These are phyloP conservation scores for human (Homo sapiens) DNA, from an alignment of 2,113 vertebrate species.

Conservation along the genomic window GRCh38 chr5:35902501-35903000, in stretches of 20 bases:
- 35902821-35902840: background rate
- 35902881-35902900: background rate
- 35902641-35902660: background rate
- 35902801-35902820: background rate
- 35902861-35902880: background rate
- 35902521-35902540: background rate
- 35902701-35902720: background rate
- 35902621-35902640: background rate
- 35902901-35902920: background rate
- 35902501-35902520: conserved; percentile 40
- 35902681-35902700: background rate
- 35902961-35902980: background rate
- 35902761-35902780: background rate
- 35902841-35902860: background rate
- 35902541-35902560: background rate
- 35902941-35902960: conserved; percentile 7
- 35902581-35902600: background rate
- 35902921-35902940: background rate
- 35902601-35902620: background rate
- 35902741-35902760: background rate
- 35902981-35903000: background rate
- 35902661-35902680: background rate
- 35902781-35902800: background rate
- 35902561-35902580: background rate
- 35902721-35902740: background rate